Conservation (phyloP, 1,140 invertebrate genomes). For the Ladona fulva region DNA sequence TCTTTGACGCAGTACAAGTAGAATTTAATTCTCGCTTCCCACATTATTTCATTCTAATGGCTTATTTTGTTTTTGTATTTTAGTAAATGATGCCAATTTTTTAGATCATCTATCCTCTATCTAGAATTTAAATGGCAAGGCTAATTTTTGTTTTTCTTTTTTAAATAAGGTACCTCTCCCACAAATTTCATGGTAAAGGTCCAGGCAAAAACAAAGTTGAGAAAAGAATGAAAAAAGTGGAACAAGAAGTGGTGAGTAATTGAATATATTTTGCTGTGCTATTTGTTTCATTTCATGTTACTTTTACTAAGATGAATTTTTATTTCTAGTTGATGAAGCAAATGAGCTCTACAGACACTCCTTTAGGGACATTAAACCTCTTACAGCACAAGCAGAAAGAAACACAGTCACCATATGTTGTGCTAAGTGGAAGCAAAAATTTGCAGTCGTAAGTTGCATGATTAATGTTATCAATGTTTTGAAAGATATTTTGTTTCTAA, state of each 20-base stretch:
- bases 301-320: constrained; percentile 10
- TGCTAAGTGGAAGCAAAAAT: constrained; percentile 82
- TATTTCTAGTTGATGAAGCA: constrained; percentile 80
- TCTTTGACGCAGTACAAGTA: no score
- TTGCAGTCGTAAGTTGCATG: constrained; percentile 16
- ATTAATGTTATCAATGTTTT: not conserved
- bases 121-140: constrained; percentile 4
- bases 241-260: constrained; percentile 74
- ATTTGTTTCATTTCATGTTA: not conserved
- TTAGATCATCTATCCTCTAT: not conserved
- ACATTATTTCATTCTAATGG: no score
- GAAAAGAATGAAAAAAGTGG: constrained; percentile 89
- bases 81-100: not conserved
- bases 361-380: constrained; percentile 86
- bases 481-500: not conserved
- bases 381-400: constrained; percentile 95
- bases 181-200: constrained; percentile 99
- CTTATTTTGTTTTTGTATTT: no score
- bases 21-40: no score
- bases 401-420: constrained; percentile 88
- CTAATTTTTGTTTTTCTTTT: not conserved
- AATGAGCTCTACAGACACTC: constrained; percentile 98
- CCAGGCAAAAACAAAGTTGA: constrained; percentile 98
- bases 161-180: constrained; percentile 65
- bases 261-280: not conserved